These are phyloP conservation scores for Zootoca vivipara DNA, from an alignment of 2,113 vertebrate genomes.

Conservation along the genomic window DNA sequence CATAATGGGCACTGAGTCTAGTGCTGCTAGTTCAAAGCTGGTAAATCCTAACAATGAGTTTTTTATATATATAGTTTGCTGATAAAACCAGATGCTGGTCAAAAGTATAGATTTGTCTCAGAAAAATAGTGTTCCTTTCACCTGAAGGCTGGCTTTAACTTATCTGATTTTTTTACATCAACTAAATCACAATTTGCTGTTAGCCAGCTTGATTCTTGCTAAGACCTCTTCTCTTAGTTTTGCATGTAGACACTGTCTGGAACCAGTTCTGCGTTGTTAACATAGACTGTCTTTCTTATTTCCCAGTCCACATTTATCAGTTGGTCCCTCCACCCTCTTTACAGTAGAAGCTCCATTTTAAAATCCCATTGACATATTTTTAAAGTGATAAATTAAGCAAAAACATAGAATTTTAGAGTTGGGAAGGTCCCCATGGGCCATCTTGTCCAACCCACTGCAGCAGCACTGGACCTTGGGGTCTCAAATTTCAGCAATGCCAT, in stretches of 20 bases:
- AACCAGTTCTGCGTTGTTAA: neutral
- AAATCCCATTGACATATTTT: neutral
- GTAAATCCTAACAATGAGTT: neutral
- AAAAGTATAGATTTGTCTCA: neutral
- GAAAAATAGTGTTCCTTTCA: neutral
- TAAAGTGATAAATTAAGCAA: neutral
- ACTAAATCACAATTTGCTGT: neutral
- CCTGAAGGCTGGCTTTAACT: neutral
- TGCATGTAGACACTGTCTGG: neutral
- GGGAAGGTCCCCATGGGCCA: too few species aligned
- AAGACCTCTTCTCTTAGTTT: neutral
- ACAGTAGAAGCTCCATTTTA: neutral
- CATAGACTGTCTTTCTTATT: neutral
- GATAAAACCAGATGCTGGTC: neutral
- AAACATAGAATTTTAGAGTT: neutral
- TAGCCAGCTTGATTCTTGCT: neutral
- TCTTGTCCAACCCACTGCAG: too few species aligned
- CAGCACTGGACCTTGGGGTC: too few species aligned
- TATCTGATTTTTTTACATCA: neutral
- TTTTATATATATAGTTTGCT: neutral
- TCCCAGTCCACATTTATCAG: neutral
- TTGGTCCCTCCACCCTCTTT: neutral
- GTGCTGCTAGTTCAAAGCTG: neutral
- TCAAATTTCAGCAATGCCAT: too few species aligned
- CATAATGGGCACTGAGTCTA: too few species aligned